Evolutionary conservation across 92 coral and sea anemone species (phyloP).

Genomic region (Epizoanthus illoricatus): DNA sequence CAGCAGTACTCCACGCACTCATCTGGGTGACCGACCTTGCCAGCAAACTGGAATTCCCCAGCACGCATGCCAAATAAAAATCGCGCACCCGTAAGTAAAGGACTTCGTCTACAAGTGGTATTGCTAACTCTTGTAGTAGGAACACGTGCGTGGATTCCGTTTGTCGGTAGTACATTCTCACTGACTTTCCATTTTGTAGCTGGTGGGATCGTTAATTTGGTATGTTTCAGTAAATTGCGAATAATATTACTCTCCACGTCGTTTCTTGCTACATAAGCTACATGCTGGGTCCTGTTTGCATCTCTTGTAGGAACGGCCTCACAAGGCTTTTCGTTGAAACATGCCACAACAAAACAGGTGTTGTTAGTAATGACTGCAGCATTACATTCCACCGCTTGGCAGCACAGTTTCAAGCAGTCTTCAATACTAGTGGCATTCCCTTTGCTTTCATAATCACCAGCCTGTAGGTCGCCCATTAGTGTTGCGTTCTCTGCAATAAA

Average conservation of each 20-base stretch:
- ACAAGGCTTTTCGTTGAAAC: constrained; percentile 55
- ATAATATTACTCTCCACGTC: constrained; percentile 50
- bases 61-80: constrained; percentile 82
- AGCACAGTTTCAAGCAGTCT: constrained; percentile 74
- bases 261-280: constrained; percentile 74
- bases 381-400: constrained; percentile 72
- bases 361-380: constrained; percentile 56
- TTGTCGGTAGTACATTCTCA: not conserved
- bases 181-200: constrained; percentile 2
- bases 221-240: constrained; percentile 46
- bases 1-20: constrained; percentile 84
- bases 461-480: constrained; percentile 63
- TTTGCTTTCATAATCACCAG: constrained; percentile 62
- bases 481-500: constrained; percentile 73
- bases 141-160: not conserved
- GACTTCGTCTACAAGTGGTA: constrained; percentile 63
- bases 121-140: constrained; percentile 11
- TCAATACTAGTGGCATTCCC: constrained; percentile 64
- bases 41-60: constrained; percentile 76
- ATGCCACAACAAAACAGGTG: constrained; percentile 62
- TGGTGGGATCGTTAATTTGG: not conserved
- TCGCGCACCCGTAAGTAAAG: constrained; percentile 59
- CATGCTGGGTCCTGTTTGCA: constrained; percentile 15
- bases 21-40: constrained; percentile 58
- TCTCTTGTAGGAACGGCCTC: constrained; percentile 56